These are phyloP conservation scores for Trichonephila clavipes DNA, from an alignment of 1,140 invertebrate species.

Conservation along the genomic window DNA sequence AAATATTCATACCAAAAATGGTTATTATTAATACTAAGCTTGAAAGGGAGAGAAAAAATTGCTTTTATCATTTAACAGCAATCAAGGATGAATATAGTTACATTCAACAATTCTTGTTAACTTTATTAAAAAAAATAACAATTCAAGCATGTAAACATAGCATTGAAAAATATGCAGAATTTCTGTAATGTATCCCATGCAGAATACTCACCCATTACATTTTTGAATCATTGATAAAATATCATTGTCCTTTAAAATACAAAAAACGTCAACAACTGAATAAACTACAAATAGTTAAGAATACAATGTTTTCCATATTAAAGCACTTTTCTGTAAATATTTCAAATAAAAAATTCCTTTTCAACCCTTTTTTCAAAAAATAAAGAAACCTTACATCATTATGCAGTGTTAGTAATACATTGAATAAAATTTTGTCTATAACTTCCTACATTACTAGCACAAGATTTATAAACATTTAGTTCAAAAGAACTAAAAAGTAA, in stretches of 20 bases:
- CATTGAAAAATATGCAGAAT: background rate
- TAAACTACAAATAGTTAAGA: background rate
- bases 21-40: no score
- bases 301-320: background rate
- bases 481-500: no score
- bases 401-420: no score
- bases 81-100: no score
- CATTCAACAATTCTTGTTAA: no score
- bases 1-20: no score
- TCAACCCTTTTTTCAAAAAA: background rate
- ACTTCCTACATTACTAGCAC: no score
- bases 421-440: no score
- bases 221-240: slow-evolving; percentile 34
- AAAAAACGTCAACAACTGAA: background rate
- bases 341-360: background rate
- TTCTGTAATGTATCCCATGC: slow-evolving; percentile 23
- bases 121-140: background rate
- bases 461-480: no score
- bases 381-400: no score
- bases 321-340: background rate
- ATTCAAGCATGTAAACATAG: background rate
- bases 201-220: slow-evolving; percentile 43
- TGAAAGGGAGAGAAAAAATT: no score
- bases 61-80: no score
- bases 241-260: slow-evolving; percentile 64